These are phyloP conservation scores for Camponotus vicinus DNA, from an alignment of 1,140 invertebrate species.

Conservation along the genomic window DNA sequence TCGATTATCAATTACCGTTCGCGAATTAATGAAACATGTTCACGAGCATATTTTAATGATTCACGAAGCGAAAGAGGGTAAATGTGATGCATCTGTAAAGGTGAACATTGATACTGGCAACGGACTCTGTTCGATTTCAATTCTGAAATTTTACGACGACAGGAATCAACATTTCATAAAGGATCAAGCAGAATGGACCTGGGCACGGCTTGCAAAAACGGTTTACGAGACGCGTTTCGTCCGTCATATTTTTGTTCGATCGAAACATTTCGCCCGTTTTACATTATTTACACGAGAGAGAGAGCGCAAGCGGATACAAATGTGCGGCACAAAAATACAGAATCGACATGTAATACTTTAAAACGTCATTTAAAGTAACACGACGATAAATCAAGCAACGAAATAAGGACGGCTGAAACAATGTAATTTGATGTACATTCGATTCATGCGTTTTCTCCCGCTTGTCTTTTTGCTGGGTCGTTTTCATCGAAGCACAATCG, in stretches of 20 bases:
- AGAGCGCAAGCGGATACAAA: slow-evolving; percentile 20
- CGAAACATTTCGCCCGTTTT: slow-evolving; percentile 40
- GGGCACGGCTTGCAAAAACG: slow-evolving; percentile 40
- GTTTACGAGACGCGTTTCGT: slow-evolving; percentile 61
- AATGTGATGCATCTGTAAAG: neutral
- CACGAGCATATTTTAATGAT: slow-evolving; percentile 24
- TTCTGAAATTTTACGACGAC: slow-evolving; percentile 61
- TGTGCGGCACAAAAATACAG: slow-evolving; percentile 42
- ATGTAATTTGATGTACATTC: slow-evolving; percentile 52
- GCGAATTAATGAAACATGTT: neutral
- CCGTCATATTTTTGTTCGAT: slow-evolving; percentile 46
- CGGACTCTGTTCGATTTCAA: slow-evolving; percentile 43
- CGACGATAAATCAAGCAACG: slow-evolving; percentile 58
- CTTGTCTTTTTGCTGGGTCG: slow-evolving; percentile 32
- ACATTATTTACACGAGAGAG: slow-evolving; percentile 49
- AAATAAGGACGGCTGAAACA: slow-evolving; percentile 59
- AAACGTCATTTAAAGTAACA: slow-evolving; percentile 52
- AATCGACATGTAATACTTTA: slow-evolving; percentile 56
- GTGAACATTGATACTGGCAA: slow-evolving; percentile 4
- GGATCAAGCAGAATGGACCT: slow-evolving; percentile 54
- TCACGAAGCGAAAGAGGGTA: slow-evolving; percentile 1
- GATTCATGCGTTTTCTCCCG: slow-evolving; percentile 25
- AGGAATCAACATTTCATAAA: slow-evolving; percentile 49
- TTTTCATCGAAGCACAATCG: slow-evolving; percentile 52
- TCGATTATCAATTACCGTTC: slow-evolving; percentile 29